These are phyloP conservation scores for Cervus canadensis DNA, from an alignment of 2,113 vertebrate genomes.

Conservation along the genomic window DNA sequence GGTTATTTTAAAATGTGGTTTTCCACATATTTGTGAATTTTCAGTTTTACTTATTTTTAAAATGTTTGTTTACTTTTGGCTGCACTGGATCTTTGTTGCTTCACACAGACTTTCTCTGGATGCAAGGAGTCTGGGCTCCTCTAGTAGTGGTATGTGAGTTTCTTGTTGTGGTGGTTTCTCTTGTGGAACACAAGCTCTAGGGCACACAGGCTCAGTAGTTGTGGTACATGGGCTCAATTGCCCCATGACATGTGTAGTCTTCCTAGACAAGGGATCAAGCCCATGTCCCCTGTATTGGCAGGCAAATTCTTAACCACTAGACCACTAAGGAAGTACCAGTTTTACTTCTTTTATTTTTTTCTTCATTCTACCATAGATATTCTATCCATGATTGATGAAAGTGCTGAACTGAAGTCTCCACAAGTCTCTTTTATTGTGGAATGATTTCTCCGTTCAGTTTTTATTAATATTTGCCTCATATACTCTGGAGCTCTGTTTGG, in stretches of 20 bases:
- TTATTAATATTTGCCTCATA: not conserved
- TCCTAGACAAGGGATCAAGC: not conserved
- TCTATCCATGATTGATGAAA: not conserved
- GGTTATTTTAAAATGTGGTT: not conserved
- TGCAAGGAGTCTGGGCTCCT: not conserved
- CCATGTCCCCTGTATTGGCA: not conserved
- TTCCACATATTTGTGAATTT: not conserved
- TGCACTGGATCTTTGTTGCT: not conserved
- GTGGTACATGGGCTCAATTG: not conserved
- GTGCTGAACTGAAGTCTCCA: not conserved
- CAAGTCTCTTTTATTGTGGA: not conserved
- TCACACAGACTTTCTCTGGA: not conserved
- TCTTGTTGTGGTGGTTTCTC: not conserved
- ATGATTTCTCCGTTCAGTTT: not conserved
- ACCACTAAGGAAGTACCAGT: not conserved
- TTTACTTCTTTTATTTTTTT: not conserved
- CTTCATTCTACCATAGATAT: not conserved
- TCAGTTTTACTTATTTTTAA: not conserved
- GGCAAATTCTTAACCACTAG: not conserved
- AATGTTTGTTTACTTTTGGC: not conserved
- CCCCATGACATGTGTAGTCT: not conserved
- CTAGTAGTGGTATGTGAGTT: not conserved
- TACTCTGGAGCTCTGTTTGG: not conserved
- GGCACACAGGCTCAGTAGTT: not conserved
- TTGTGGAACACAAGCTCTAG: not conserved